Base-by-base conservation (phyloP, 2,113 vertebrate species). In the Vulpes lagopus region DNA sequence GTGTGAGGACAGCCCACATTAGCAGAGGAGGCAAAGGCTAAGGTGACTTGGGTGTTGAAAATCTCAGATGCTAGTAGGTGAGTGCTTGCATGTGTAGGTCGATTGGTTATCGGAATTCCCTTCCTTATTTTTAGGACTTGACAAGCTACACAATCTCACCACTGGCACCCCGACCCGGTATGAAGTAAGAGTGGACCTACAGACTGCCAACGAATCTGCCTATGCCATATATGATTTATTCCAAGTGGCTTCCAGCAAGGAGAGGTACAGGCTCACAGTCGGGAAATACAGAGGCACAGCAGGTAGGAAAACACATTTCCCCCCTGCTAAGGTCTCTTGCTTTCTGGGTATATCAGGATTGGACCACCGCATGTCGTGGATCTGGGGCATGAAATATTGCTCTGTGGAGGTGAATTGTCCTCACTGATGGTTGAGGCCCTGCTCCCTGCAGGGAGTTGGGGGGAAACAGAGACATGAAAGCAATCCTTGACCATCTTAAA, bases 241-340 rank as follows among this genome's bases (percentile, higher is more conserved):
- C 96, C 99, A 99, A 96, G 98, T 99, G 86, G 99, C 98, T 23
- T 98, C 98, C 0, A 98, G 98, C 98, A 99, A 98, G 94, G 99
- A 99, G 92, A 99, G 99, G 93, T 99, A 99, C 95, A 99, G 96
- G 89, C 99, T 99, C 27, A 98, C 98, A 0, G 98, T 99, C 7
- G 99, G 99, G 85, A 99, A 98, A 85, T 99, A 99, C 98, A 98
- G 99, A 25, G 99, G 99, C 98, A 99, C 93, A 38, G 99, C 99
- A 96, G 99, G 99, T 99, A 90, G 97, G 98, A 14, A 60, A 17
- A 53, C 0, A 14, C 15, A 8, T 2, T 38, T 78, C 22, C 32
- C 38, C 20, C 5, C 22, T 0, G 12, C 9, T 0, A 30, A 5
- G 0, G 17, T 3, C 60, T 82, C 38, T 1, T 9, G 71, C 59